A percentile compares a stretch with the other conserved stretches of the same genome.
phyloP scores from a whole-genome alignment of 1,140 invertebrate genomes.

The Ceratitis capitata region DNA sequence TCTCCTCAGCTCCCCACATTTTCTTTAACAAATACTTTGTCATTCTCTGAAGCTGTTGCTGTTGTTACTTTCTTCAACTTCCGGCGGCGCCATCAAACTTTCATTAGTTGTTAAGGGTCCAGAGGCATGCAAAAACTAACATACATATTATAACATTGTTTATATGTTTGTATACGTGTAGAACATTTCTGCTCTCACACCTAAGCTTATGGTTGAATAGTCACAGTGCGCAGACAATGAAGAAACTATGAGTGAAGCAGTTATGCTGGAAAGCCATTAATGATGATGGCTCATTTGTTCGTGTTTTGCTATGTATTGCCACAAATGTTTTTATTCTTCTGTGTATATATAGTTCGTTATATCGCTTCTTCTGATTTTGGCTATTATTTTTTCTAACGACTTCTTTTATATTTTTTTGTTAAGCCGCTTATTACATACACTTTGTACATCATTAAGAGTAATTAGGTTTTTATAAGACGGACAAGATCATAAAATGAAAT shows the following conservation, averaged over 20 bases:
- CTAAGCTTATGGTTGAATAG: neutral
- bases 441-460: neutral
- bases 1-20: neutral
- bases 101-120: slow-evolving; percentile 33
- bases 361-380: neutral
- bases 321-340: neutral
- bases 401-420: neutral
- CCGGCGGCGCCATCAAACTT: slow-evolving; percentile 32
- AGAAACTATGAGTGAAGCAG: neutral
- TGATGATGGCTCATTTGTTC: neutral
- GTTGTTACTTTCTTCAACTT: neutral
- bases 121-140: neutral
- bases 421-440: neutral
- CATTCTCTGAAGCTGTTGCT: neutral
- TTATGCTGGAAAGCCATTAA: neutral
- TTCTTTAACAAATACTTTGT: neutral
- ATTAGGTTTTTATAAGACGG: neutral
- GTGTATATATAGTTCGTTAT: neutral
- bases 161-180: neutral
- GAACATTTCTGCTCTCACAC: neutral
- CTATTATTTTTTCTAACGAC: neutral
- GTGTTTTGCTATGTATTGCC: neutral
- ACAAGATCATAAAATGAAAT: no score
- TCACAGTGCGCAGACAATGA: neutral
- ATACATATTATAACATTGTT: neutral